These are phyloP conservation scores for Trachelipus rathkii DNA, from an alignment of 1,140 invertebrate species.

Conservation along the genomic window DNA sequence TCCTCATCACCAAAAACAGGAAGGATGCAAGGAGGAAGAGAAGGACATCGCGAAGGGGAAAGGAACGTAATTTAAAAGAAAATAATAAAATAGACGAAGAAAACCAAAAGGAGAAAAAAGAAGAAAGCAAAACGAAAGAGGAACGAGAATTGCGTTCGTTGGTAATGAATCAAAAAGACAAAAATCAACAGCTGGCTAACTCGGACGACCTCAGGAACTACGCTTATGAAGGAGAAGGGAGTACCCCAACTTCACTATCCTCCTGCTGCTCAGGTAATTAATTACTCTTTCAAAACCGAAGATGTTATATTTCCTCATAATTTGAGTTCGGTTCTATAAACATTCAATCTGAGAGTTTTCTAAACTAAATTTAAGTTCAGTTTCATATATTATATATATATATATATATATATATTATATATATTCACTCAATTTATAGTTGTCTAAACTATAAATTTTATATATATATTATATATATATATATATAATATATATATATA, in stretches of 20 bases:
- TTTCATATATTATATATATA: too few relatives aligned
- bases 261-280: conserved; percentile 51
- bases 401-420: too few relatives aligned
- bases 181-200: conserved; percentile 47
- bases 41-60: not conserved
- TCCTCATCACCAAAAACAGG: not conserved
- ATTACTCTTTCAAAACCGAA: not conserved
- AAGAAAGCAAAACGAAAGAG: conserved; percentile 11
- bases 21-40: not conserved
- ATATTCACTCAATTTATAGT: too few relatives aligned
- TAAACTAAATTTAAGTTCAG: too few relatives aligned
- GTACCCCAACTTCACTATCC: conserved; percentile 54
- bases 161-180: not conserved
- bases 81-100: not conserved
- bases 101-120: not conserved
- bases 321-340: not conserved
- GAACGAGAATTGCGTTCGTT: not conserved
- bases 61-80: not conserved
- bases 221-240: conserved; percentile 56
- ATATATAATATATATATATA: too few relatives aligned
- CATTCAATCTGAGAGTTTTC: not conserved
- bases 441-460: too few relatives aligned
- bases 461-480: too few relatives aligned
- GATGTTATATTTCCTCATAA: not conserved
- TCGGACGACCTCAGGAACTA: conserved; percentile 56